These are phyloP conservation scores for Ceratotherium simum DNA, from an alignment of 2,113 vertebrate genomes.

Conservation along the genomic window DNA sequence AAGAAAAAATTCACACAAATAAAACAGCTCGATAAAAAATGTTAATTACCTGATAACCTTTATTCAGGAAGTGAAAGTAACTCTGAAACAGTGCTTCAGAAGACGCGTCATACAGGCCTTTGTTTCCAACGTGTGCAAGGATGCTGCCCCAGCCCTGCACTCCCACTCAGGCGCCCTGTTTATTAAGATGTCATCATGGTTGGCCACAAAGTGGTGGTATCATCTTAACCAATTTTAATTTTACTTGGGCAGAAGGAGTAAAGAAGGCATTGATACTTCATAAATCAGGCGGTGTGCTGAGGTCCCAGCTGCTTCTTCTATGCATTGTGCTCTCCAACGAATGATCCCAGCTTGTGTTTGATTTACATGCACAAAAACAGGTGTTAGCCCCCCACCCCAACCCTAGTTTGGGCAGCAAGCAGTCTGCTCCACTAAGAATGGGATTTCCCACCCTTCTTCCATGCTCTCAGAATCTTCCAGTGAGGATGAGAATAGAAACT, in stretches of 20 bases:
- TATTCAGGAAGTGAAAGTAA: conserved; percentile 66
- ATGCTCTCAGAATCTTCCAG: not conserved
- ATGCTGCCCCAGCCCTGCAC: fast-evolving
- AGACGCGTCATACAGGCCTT: not conserved
- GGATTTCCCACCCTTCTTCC: not conserved
- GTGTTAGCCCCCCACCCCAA: not conserved
- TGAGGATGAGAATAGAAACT: conserved; percentile 44
- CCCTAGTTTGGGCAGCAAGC: not conserved
- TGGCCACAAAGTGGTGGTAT: not conserved
- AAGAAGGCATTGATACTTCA: not conserved
- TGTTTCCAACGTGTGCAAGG: not conserved
- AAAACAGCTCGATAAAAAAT: conserved; percentile 52
- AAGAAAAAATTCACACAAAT: not conserved
- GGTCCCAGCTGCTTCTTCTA: not conserved
- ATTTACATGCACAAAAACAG: not conserved
- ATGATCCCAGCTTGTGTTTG: not conserved
- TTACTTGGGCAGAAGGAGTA: not conserved
- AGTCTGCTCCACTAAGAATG: not conserved
- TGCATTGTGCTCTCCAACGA: not conserved
- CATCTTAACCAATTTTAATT: not conserved
- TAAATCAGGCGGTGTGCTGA: not conserved
- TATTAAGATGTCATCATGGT: not conserved
- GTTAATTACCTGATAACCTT: conserved; percentile 65
- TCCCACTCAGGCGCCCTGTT: not conserved
- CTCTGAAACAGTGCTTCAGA: conserved; percentile 51